phyloP scores from a whole-genome alignment of 2,888 invertebrate genomes.

The Cheilosia grossa region DNA sequence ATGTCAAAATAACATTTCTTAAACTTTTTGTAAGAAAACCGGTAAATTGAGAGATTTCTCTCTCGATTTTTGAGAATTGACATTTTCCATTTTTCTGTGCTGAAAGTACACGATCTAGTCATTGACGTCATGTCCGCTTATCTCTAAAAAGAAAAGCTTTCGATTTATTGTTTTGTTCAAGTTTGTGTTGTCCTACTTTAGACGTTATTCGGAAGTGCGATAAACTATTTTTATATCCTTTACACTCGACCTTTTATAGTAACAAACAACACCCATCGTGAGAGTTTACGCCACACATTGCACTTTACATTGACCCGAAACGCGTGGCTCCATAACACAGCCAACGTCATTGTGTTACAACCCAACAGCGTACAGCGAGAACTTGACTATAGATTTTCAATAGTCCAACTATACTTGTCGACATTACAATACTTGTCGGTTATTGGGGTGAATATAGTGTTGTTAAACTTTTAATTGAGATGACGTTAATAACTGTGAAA shows the following conservation, averaged over 20 bases:
- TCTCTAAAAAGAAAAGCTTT: too few species aligned
- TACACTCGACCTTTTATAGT: not conserved
- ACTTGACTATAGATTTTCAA: not conserved
- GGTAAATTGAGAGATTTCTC: too few species aligned
- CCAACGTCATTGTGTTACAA: not conserved
- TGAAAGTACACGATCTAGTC: too few species aligned
- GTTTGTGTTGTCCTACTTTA: not conserved
- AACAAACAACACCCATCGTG: not conserved
- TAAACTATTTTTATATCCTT: conserved; percentile 2
- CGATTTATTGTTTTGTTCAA: too few species aligned
- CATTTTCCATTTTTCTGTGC: too few species aligned
- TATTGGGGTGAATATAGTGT: conserved; percentile 5
- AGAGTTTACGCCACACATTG: not conserved
- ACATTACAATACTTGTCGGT: not conserved
- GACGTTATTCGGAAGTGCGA: too few species aligned
- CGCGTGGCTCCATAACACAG: not conserved
- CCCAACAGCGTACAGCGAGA: not conserved
- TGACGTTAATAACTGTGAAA: conserved; percentile 36
- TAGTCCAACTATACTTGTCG: not conserved
- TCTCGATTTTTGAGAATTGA: too few species aligned
- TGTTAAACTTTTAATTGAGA: conserved; percentile 10
- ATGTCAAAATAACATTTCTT: too few species aligned
- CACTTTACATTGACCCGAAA: conserved; percentile 21
- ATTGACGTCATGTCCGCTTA: too few species aligned
- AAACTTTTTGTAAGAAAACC: too few species aligned